phyloP scores from a whole-genome alignment of 2,797 vertebrate genomes.

The Echiichthys vipera region DNA sequence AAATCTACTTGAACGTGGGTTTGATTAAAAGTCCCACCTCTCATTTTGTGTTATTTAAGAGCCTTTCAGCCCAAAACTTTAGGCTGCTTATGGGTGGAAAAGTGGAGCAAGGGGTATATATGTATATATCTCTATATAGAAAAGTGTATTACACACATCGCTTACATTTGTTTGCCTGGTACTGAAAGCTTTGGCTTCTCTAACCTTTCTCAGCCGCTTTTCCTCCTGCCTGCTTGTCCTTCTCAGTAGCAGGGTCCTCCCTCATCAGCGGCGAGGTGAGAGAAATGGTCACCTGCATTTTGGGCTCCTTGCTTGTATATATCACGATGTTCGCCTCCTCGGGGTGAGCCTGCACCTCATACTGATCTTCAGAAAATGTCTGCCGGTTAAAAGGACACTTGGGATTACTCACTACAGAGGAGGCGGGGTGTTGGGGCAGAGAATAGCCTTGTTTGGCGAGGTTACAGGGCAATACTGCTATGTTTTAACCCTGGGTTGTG shows the following conservation, averaged over 20 bases:
- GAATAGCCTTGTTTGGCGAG: slow-evolving; percentile 35
- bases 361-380: slow-evolving; percentile 90
- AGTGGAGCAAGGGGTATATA: slow-evolving; percentile 43
- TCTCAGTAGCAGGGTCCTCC: slow-evolving; percentile 84
- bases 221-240: slow-evolving; percentile 85
- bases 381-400: slow-evolving; percentile 90
- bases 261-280: slow-evolving; percentile 91
- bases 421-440: slow-evolving; percentile 71
- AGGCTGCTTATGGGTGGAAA: slow-evolving; percentile 40
- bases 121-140: slow-evolving; percentile 15
- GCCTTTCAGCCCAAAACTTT: slow-evolving; percentile 51
- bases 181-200: slow-evolving; percentile 88
- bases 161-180: slow-evolving; percentile 77
- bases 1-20: slow-evolving; percentile 38
- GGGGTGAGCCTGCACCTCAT: slow-evolving; percentile 86
- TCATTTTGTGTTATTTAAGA: slow-evolving; percentile 38
- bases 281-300: slow-evolving; percentile 90
- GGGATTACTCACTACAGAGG: slow-evolving; percentile 87
- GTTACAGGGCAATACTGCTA: slow-evolving; percentile 18
- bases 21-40: slow-evolving; percentile 68
- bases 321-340: slow-evolving; percentile 89
- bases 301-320: slow-evolving; percentile 89
- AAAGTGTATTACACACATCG: slow-evolving; percentile 74
- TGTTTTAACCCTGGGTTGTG: slow-evolving; percentile 25
- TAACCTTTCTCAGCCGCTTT: slow-evolving; percentile 88